phyloP scores from a whole-genome alignment of 2,113 vertebrate species.

The Pristiophorus japonicus region DNA sequence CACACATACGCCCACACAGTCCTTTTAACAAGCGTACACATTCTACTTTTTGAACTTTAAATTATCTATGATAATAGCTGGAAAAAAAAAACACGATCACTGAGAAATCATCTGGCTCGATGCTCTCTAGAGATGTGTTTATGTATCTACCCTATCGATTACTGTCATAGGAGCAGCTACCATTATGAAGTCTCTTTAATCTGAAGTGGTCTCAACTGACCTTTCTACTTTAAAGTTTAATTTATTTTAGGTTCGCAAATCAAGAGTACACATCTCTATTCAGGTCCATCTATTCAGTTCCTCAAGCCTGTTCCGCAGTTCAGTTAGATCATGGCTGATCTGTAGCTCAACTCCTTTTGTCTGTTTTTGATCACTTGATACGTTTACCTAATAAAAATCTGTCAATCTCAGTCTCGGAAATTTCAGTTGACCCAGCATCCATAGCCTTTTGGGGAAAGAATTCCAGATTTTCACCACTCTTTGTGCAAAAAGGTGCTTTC shows the following conservation, averaged over 20 bases:
- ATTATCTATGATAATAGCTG: neutral
- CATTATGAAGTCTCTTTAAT: neutral
- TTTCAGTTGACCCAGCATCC: neutral
- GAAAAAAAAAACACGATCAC: neutral
- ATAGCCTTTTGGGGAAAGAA: neutral
- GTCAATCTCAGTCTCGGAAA: neutral
- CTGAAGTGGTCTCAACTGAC: neutral
- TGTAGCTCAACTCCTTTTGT: neutral
- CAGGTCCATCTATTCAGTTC: no score
- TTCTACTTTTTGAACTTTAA: slow-evolving; percentile 18
- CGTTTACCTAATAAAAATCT: neutral
- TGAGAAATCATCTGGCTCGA: neutral
- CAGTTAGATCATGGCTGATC: neutral
- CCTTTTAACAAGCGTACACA: neutral
- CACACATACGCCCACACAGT: slow-evolving; percentile 19
- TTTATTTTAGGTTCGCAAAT: neutral
- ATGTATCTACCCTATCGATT: no score
- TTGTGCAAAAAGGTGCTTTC: neutral
- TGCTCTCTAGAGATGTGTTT: neutral
- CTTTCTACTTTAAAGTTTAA: neutral
- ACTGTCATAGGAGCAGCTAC: neutral
- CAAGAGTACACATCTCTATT: neutral
- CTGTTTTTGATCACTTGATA: neutral
- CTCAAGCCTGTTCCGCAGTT: neutral
- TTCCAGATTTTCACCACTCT: neutral